Percentiles rank a stretch among this genome's conserved stretches.
phyloP scores from a whole-genome alignment of 2,797 vertebrate species.

The Pangasius larnaudii region DNA sequence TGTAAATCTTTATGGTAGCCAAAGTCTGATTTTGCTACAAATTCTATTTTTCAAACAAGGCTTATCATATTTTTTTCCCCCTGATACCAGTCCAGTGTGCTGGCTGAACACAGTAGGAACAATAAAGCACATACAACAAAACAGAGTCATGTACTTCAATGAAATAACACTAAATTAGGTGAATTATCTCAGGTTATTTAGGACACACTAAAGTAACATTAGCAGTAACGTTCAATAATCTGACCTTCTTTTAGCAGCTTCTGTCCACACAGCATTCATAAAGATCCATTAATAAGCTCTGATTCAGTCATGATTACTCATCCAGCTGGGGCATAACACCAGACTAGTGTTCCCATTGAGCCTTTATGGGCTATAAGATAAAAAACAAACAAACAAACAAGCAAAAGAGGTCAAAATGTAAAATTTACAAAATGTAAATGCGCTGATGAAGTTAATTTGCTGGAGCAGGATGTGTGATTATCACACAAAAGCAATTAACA shows the following conservation, averaged over 20 bases:
- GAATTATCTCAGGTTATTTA: background rate
- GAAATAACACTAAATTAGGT: background rate
- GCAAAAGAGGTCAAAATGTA: background rate
- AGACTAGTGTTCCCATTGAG: slow-evolving; percentile 2
- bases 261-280: slow-evolving; percentile 4
- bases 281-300: slow-evolving; percentile 17
- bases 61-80: background rate
- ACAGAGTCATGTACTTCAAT: background rate
- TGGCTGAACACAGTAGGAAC: background rate
- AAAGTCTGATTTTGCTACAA: background rate
- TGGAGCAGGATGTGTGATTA: background rate
- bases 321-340: slow-evolving; percentile 20
- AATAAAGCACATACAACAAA: background rate
- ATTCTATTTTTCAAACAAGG: background rate
- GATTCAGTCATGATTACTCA: slow-evolving; percentile 7
- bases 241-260: slow-evolving; percentile 3
- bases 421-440: no score
- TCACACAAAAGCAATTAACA: background rate
- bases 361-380: background rate
- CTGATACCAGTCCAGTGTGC: background rate
- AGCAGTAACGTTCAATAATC: background rate
- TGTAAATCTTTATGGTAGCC: background rate
- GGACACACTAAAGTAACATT: background rate
- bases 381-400: background rate
- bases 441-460: slow-evolving; percentile 13